phyloP scores from a whole-genome alignment of 1,140 invertebrate genomes.

The Drosophila dunni region DNA sequence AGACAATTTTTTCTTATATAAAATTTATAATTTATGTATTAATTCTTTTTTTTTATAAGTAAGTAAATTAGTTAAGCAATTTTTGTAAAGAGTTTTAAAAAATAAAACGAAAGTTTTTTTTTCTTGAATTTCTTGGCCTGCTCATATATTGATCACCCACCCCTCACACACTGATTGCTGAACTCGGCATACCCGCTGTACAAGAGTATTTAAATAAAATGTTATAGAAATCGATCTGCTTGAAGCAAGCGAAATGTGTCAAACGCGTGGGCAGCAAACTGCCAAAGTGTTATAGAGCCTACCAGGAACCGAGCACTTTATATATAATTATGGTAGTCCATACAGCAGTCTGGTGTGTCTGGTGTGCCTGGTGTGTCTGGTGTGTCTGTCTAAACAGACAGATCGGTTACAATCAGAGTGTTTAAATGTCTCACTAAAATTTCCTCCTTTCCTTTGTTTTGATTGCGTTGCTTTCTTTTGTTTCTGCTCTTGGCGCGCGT shows the following conservation, averaged over 20 bases:
- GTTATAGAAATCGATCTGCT: constrained; percentile 38
- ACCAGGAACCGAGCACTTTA: constrained; percentile 7
- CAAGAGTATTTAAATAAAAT: neutral
- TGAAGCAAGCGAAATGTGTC: constrained; percentile 28
- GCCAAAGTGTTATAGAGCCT: constrained; percentile 13
- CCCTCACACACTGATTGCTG: no score
- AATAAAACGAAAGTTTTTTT: no score
- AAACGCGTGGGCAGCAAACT: constrained; percentile 36
- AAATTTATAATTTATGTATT: no score
- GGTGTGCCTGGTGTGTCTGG: no score
- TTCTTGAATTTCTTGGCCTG: no score
- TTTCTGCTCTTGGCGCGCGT: constrained; percentile 32
- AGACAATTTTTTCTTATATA: no score
- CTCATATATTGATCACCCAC: no score
- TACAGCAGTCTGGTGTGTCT: neutral
- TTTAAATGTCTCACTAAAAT: neutral
- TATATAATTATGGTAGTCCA: neutral
- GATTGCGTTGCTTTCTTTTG: neutral
- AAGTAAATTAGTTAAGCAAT: no score
- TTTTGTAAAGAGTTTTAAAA: no score
- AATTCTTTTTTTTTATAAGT: no score
- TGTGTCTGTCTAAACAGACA: neutral
- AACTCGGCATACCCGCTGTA: neutral
- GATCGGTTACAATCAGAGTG: constrained; percentile 1
- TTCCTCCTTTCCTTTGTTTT: neutral